Conservation (phyloP, 2,113 vertebrate species). For the Pteropus alecto region DNA sequence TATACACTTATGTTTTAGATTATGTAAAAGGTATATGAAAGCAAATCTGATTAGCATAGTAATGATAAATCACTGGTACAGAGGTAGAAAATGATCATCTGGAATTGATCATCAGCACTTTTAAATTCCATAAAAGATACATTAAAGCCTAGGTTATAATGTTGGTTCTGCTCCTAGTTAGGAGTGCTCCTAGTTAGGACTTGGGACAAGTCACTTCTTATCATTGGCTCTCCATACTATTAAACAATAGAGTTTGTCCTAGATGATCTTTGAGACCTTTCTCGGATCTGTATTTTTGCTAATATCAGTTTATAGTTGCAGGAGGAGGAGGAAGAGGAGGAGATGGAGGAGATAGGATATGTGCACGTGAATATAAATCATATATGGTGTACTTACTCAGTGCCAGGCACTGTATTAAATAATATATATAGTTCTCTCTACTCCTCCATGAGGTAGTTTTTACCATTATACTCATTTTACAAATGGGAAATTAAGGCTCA, state of each 20-base stretch:
- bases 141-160: not conserved
- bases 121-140: not conserved
- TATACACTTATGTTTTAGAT: not conserved
- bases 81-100: not conserved
- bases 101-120: not conserved
- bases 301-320: not conserved
- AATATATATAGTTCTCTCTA: not conserved
- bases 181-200: no score
- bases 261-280: not conserved
- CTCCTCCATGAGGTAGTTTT: not conserved
- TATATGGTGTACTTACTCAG: not conserved
- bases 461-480: conserved; percentile 1
- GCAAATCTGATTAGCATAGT: not conserved
- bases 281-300: not conserved
- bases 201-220: not conserved
- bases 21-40: not conserved
- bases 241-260: not conserved
- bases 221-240: not conserved
- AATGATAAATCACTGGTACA: not conserved
- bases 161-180: not conserved
- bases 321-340: not conserved
- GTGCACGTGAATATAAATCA: not conserved
- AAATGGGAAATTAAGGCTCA: not conserved
- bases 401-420: not conserved
- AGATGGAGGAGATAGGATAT: not conserved